Evolutionary conservation across 2,113 vertebrate genomes (phyloP), one percentile per base, ranked within the genome.

Genomic region (Pelvicachromis taeniatus): DNA sequence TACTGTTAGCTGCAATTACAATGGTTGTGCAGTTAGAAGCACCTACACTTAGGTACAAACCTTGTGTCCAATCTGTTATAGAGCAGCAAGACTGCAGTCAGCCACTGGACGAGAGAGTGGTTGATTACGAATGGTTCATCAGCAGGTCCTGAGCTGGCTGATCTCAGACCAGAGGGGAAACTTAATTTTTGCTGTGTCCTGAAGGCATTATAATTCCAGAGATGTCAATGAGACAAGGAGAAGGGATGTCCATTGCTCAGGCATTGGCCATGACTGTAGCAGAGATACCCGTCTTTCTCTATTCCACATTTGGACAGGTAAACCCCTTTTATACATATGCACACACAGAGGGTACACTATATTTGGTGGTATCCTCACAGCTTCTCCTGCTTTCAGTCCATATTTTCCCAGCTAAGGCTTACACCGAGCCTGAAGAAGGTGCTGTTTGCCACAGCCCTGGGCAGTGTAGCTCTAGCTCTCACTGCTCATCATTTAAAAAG

Each of bases 221-320:
- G 85, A 99, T 99, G 99, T 98, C 98, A 1, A 81, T 99, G 81
- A 96, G 94, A 88, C 95, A 94, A 85, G 92, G 97, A 0, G 98
- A 99, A 31, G 97, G 98, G 58, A 94, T 98, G 96, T 98, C 98
- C 91, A 92, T 99, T 59, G 97, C 98, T 87, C 98, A 99, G 95
- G 98, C 98, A 65, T 92, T 99, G 95, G 99, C 99, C 58, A 99
- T 99, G 99, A 99, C 99, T 0, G 97, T 99, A 78, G 99, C 98
- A 0, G 98, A 99, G 96, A 99, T 99, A 86, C 99, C 99, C 0
- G 97, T 99, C 88, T 99, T 99, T 82, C 96, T 99, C 9, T 99
- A 99, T 84, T 99, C 98, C 0, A 98, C 98, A 0, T 99, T 99
- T 38, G 99, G 99, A 19, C 99, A 99, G 99, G 98, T 99, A 96